These are phyloP conservation scores for Staurois parvus DNA, from an alignment of 2,797 vertebrate species.

Conservation along the genomic window DNA sequence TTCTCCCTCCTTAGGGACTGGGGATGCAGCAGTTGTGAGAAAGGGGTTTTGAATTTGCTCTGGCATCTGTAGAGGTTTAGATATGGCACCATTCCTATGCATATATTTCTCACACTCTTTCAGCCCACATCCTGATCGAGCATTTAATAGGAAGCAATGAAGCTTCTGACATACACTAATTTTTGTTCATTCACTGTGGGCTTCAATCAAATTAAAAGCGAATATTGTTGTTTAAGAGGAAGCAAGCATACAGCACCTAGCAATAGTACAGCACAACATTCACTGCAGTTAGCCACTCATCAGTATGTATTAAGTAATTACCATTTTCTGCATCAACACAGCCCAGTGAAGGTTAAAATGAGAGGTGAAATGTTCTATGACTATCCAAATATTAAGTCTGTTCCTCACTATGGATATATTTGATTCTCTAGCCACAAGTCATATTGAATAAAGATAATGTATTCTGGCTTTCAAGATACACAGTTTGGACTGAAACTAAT, in stretches of 20 bases:
- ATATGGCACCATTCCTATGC: neutral
- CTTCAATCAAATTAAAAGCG: slow-evolving; percentile 41
- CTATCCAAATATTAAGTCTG: slow-evolving; percentile 53
- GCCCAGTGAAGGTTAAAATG: slow-evolving; percentile 52
- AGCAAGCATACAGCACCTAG: slow-evolving; percentile 9
- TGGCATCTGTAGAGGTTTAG: neutral
- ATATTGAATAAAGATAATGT: slow-evolving; percentile 13
- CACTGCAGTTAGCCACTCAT: slow-evolving; percentile 36
- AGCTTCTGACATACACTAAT: slow-evolving; percentile 32
- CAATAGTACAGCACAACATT: slow-evolving; percentile 35
- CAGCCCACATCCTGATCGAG: neutral
- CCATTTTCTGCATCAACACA: slow-evolving; percentile 54
- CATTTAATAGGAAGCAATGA: slow-evolving; percentile 48
- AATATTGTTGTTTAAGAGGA: slow-evolving; percentile 22
- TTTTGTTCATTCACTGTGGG: slow-evolving; percentile 28
- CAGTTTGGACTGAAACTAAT: neutral
- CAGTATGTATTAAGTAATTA: slow-evolving; percentile 52
- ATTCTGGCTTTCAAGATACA: slow-evolving; percentile 8
- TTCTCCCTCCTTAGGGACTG: neutral
- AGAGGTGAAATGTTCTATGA: slow-evolving; percentile 50
- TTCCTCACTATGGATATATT: slow-evolving; percentile 9
- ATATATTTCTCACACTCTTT: slow-evolving; percentile 1
- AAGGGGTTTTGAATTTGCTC: neutral
- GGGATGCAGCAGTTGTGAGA: neutral
- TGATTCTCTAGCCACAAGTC: slow-evolving; percentile 1